Conservation (phyloP, 2,888 invertebrate species). For the Eurytoma californica region DNA sequence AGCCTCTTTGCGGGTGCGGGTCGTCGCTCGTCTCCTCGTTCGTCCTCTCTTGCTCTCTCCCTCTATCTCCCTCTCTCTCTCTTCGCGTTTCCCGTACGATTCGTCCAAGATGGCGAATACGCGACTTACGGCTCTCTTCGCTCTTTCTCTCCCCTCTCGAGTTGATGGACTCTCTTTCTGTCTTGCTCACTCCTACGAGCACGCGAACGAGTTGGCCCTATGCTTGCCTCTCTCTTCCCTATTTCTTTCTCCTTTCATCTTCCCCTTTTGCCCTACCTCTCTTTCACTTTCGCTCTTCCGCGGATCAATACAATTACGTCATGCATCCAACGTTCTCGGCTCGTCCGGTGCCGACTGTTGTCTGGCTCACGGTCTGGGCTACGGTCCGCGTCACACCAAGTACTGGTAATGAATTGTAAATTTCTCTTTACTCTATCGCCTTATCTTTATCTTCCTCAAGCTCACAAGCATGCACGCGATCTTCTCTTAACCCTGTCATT, state of each 20-base stretch:
- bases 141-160: slow-evolving; percentile 12
- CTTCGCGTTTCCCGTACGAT: slow-evolving; percentile 69
- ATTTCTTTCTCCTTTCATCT: too few relatives aligned
- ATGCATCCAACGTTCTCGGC: slow-evolving; percentile 64
- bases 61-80: too few relatives aligned
- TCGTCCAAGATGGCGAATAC: slow-evolving; percentile 76
- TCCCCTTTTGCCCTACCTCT: neutral
- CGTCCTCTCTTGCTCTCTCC: slow-evolving; percentile 9
- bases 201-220: neutral
- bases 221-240: neutral
- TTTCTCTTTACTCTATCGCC: too few relatives aligned
- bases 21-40: slow-evolving; percentile 15
- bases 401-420: too few relatives aligned
- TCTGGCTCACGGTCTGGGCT: too few relatives aligned
- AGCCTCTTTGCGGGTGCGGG: slow-evolving; percentile 51
- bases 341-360: neutral
- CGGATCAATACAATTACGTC: slow-evolving; percentile 77
- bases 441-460: too few relatives aligned
- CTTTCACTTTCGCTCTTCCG: slow-evolving; percentile 66
- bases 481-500: too few relatives aligned
- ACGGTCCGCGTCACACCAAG: too few relatives aligned
- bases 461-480: too few relatives aligned
- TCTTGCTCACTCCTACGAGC: slow-evolving; percentile 13
- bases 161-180: slow-evolving; percentile 24
- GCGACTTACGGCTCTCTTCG: slow-evolving; percentile 73